Base-by-base conservation (phyloP, 2,888 invertebrate genomes). In the Agapostemon virescens region DNA sequence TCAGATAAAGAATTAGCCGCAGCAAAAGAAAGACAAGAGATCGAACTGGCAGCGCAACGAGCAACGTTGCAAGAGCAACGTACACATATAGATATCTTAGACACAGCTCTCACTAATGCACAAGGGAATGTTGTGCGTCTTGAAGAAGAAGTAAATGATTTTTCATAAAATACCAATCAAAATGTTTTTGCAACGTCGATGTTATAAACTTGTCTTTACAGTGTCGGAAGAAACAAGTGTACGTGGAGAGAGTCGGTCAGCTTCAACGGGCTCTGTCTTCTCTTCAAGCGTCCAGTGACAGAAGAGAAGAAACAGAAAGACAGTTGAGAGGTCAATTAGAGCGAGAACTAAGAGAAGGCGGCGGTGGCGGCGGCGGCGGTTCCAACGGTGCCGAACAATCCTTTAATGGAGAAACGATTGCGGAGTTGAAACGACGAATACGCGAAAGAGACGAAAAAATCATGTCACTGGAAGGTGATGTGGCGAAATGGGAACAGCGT, bases 11-110 rank as follows among this genome's bases (percentile, higher is more conserved):
- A 98, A 93, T 94, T 98, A 88, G 95, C 96, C 73, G 97, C 97
- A 75, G 96, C 96, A n/a, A 98, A 97, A 92, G 98, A 98, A 92
- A 94, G 98, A 55, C 97, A 98, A 91, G 98, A 98, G 93, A 97
- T 98, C 82, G 98, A 98, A 93, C 94, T 98, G 90, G 95, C 97
- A 23, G 97, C 98, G 0, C 98, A 98, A 92, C 94, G 97, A 87
- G 97, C 97, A 23, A 98, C 98, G 20, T 93, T 98, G 81, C 97
- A 98, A 91, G 98, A 98, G 90, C 98, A 98, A 91, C 94, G 98
- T 82, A 97, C 97, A 38, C 98, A 98, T 93, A 98, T 98, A 91
- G 98, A 97, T 89, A 97, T 98, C 88, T 94, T 98, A 72, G 98
- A 98, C 92, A 97, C 96, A 36, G 98, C 98, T 74, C 94, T 98